Evolutionary conservation across 2,888 invertebrate species (phyloP).

Genomic region (Petrophora chlorosata): DNA sequence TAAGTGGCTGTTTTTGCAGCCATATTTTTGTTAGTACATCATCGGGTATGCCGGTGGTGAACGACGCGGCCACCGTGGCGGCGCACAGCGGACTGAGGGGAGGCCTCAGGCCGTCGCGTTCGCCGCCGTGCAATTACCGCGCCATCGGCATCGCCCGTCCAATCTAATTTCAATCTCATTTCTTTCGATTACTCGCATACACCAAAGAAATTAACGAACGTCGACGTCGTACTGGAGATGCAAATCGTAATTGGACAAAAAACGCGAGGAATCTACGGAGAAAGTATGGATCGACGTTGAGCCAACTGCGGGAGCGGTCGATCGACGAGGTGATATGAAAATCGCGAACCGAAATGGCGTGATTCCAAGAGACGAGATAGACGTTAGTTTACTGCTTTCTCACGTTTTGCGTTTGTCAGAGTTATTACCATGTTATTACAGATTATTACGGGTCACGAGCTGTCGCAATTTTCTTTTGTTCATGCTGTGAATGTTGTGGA

Average conservation of each 20-base stretch:
- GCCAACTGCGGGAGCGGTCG: slow-evolving; percentile 32
- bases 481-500: slow-evolving; percentile 9
- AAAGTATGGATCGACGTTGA: slow-evolving; percentile 47
- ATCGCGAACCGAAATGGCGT: slow-evolving; percentile 21
- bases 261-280: slow-evolving; percentile 55
- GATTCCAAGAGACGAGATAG: slow-evolving; percentile 11
- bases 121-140: slow-evolving; percentile 57
- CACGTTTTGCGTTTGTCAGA: slow-evolving; percentile 40
- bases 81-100: slow-evolving; percentile 56
- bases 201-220: slow-evolving; percentile 66
- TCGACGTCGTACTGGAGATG: slow-evolving; percentile 47
- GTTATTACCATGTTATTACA: slow-evolving; percentile 33
- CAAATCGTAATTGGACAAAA: slow-evolving; percentile 55
- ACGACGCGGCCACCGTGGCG: slow-evolving; percentile 59
- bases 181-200: slow-evolving; percentile 67
- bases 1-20: slow-evolving; percentile 52
- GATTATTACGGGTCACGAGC: slow-evolving; percentile 38
- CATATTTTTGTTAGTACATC: slow-evolving; percentile 57
- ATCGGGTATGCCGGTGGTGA: slow-evolving; percentile 30
- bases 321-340: slow-evolving; percentile 49
- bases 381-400: slow-evolving; percentile 38
- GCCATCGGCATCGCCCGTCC: slow-evolving; percentile 60
- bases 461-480: slow-evolving; percentile 24
- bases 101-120: slow-evolving; percentile 31
- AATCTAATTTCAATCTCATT: slow-evolving; percentile 74